phyloP scores from a whole-genome alignment of 2,797 vertebrate species.

The Xenentodon cancila region DNA sequence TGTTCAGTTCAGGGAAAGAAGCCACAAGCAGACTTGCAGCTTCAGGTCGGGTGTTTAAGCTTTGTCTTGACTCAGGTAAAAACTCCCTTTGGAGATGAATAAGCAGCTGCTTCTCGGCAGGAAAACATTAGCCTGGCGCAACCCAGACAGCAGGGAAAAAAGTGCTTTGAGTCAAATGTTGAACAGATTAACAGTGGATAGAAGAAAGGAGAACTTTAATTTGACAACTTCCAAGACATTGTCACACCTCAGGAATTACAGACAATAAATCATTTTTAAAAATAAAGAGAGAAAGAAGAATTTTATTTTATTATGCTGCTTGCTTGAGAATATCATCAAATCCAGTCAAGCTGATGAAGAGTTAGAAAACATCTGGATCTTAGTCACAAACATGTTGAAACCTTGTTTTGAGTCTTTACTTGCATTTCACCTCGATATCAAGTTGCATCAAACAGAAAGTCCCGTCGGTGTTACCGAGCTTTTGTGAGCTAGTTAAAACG shows the following conservation, averaged over 20 bases:
- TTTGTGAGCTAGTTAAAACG: conserved; percentile 17
- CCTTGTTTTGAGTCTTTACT: conserved; percentile 46
- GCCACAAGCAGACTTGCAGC: conserved; percentile 30
- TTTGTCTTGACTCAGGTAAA: conserved; percentile 74
- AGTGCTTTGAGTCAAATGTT: conserved; percentile 51
- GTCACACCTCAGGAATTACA: background rate
- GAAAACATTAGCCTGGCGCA: conserved; percentile 68
- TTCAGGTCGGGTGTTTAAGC: conserved; percentile 42
- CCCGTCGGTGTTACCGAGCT: conserved; percentile 21
- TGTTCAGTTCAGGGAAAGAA: conserved; percentile 18
- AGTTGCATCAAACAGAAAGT: conserved; percentile 40
- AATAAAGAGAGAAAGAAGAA: background rate
- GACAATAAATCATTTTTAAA: background rate
- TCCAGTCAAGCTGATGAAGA: conserved; percentile 6
- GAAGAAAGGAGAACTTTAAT: conserved; percentile 11
- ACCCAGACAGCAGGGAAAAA: conserved; percentile 47
- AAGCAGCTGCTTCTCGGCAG: conserved; percentile 57
- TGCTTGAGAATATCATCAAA: conserved; percentile 5
- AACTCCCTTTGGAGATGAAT: conserved; percentile 71
- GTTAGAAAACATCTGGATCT: conserved; percentile 56
- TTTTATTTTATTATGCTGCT: background rate
- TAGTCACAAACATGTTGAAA: conserved; percentile 59
- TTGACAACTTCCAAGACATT: conserved; percentile 1
- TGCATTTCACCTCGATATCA: conserved; percentile 41
- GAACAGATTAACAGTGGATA: conserved; percentile 9